These are phyloP conservation scores for Motacilla alba DNA, from an alignment of 2,113 vertebrate species.

Conservation along the genomic window DNA sequence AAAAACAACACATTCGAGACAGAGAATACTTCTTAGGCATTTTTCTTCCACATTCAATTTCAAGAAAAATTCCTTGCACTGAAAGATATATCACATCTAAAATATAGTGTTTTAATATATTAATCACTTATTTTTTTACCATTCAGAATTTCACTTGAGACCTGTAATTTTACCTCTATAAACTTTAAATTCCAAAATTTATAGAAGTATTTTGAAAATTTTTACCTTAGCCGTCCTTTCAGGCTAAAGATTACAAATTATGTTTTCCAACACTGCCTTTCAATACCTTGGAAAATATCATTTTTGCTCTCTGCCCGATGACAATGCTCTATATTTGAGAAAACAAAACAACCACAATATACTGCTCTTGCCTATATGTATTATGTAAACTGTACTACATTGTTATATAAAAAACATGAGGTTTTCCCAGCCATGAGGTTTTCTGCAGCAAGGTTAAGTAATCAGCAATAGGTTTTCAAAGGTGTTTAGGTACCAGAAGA, in stretches of 20 bases:
- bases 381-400: neutral
- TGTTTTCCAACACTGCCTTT: neutral
- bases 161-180: neutral
- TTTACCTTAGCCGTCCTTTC: neutral
- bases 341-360: neutral
- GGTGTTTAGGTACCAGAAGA: neutral
- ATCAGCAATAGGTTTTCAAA: neutral
- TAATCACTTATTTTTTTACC: neutral
- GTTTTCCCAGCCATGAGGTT: neutral
- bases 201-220: neutral
- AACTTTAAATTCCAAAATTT: neutral
- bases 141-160: neutral
- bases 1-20: slow-evolving; percentile 48
- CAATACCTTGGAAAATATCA: neutral
- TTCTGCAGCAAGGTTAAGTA: neutral
- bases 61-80: neutral
- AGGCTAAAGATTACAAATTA: neutral
- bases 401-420: neutral
- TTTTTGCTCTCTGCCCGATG: neutral
- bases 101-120: neutral
- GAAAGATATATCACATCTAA: neutral
- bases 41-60: neutral
- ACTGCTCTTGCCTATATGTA: neutral
- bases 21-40: neutral
- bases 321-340: neutral